phyloP scores from a whole-genome alignment of 2,113 vertebrate species.

The Petrocephalus zakoni region DNA sequence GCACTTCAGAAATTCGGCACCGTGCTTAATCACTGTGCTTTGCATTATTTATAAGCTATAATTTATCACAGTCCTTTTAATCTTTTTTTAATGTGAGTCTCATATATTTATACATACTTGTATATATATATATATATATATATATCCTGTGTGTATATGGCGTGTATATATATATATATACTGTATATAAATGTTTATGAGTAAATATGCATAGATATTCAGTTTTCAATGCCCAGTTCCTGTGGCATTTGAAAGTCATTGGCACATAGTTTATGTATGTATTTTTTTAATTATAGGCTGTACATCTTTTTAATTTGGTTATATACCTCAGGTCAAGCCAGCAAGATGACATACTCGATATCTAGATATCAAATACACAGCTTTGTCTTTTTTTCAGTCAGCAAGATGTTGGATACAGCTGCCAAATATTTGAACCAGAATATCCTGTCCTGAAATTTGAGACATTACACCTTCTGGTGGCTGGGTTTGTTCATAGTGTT shows the following conservation, averaged over 20 bases:
- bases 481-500: neutral
- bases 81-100: neutral
- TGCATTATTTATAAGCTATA: conserved; percentile 4
- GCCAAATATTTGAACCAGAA: neutral
- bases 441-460: conserved; percentile 9
- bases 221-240: neutral
- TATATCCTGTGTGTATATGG: too few species aligned
- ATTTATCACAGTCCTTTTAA: neutral
- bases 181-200: neutral
- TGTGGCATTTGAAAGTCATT: neutral
- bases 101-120: neutral
- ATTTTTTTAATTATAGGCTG: neutral
- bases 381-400: neutral
- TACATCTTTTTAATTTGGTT: neutral
- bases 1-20: neutral
- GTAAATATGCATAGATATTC: neutral
- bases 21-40: neutral
- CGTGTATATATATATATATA: neutral
- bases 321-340: neutral
- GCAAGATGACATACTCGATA: neutral
- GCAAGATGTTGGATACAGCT: neutral
- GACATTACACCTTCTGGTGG: conserved; percentile 1
- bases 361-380: neutral
- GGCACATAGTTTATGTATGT: neutral
- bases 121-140: neutral